Evolutionary conservation across 2,113 vertebrate genomes (phyloP), one percentile per base, ranked within the genome.

Genomic region (Phasianus colchicus): DNA sequence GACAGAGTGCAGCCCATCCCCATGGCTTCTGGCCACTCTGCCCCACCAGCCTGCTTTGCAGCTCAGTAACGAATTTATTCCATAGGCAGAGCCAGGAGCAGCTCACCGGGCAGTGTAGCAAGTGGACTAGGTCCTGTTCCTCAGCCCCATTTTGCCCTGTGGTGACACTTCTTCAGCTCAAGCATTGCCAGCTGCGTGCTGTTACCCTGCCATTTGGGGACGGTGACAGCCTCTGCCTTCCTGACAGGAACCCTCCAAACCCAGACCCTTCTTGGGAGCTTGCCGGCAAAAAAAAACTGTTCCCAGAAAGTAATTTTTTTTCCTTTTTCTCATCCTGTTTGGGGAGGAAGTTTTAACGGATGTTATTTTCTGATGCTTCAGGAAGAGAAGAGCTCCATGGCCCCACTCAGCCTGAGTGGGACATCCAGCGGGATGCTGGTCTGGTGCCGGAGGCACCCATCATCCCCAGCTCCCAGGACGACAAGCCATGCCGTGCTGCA

Each of bases 401-500:
- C 8, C 4, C 42, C 54, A 25, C 27, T 16, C 60, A 65, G 58
- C 10, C 61, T 1, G 3, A 69, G 58, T 0, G 0, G 66, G 89
- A 64, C 66, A 11, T 57, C 2, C 0, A 5, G 13, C 0, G 5
- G 64, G 60, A 70, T 34, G 45, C 34, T 55, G 76, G 67, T 60
- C 27, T 1, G 0, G 8, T 2, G 11, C 93, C 42, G 38, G 22
- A 42, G 50, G 66, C 85, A 76, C 64, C 42, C n/a, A 14, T 2
- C 1, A 1, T 25, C 85, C 2, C 22, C 32, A 69, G 89, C 57
- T 95, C 25, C 71, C 5, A 1, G 40, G 60, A 50, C 34, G 38
- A 9, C 60, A 1, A 0, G 1, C 43, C 24, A 57, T 4, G 6
- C 66, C 0, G 4, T 14, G 64, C 25, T 0, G 61, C 3, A 6